Evolutionary conservation across 2,113 vertebrate species (phyloP).

Genomic region (Oncorhynchus mykiss): DNA sequence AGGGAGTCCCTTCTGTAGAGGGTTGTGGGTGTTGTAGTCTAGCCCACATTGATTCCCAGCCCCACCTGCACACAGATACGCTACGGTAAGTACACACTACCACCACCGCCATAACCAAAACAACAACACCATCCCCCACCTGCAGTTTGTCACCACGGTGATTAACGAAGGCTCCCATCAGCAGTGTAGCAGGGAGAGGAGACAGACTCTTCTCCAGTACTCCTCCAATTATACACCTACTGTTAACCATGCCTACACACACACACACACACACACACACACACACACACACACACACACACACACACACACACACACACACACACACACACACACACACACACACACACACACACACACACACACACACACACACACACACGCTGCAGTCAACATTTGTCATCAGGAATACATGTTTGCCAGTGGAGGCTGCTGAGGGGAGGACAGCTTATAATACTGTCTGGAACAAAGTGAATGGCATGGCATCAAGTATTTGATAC

Average conservation of each 20-base stretch:
- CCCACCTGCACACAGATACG: conserved; percentile 80
- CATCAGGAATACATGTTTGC: neutral
- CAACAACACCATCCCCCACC: conserved; percentile 88
- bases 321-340: conserved; percentile 5
- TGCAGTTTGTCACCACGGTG: conserved; percentile 92
- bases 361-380: neutral
- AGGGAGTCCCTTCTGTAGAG: conserved; percentile 1
- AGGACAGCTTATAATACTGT: neutral
- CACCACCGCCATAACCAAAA: conserved; percentile 38
- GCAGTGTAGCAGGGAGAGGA: conserved; percentile 88
- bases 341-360: neutral
- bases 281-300: neutral
- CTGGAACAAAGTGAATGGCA: no score
- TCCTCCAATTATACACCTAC: conserved; percentile 91
- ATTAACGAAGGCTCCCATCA: conserved; percentile 93
- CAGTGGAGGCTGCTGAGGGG: neutral
- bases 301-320: no score
- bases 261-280: neutral
- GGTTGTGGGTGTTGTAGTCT: conserved; percentile 5
- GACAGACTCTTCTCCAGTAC: conserved; percentile 91
- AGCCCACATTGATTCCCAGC: conserved; percentile 90
- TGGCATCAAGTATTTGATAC: no score
- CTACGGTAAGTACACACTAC: no score
- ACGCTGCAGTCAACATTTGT: neutral
- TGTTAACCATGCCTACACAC: conserved; percentile 86